These are phyloP conservation scores for Cynocephalus volans DNA, from an alignment of 2,113 vertebrate species.

Conservation along the genomic window DNA sequence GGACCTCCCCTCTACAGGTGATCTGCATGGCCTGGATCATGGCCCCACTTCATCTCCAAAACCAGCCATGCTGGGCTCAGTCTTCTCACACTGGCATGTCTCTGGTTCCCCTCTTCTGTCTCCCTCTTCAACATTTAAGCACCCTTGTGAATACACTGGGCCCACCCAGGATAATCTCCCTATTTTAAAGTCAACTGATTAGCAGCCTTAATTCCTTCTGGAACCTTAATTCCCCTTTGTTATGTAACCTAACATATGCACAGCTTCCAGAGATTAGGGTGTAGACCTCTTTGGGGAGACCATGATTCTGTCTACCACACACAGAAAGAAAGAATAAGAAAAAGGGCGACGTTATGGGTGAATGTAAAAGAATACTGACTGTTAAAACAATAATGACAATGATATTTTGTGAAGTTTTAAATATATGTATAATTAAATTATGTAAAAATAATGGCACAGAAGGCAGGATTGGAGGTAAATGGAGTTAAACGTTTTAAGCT, in stretches of 20 bases:
- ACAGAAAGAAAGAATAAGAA: neutral
- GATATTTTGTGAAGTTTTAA: neutral
- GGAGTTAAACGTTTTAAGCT: neutral
- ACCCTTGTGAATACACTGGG: rapidly evolving
- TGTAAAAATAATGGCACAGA: neutral
- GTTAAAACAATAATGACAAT: neutral
- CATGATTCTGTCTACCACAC: neutral
- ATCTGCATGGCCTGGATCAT: too few species aligned
- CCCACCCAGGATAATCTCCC: neutral
- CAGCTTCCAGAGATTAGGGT: neutral
- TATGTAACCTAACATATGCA: neutral
- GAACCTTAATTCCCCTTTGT: neutral
- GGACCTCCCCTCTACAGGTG: neutral
- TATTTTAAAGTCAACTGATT: neutral
- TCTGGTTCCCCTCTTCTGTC: neutral
- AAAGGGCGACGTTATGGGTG: neutral
- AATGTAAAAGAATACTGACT: neutral
- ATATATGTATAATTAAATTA: neutral
- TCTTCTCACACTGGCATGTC: neutral
- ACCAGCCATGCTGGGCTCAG: rapidly evolving
- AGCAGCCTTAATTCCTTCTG: neutral
- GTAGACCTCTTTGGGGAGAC: neutral
- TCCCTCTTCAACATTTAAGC: neutral
- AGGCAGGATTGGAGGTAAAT: neutral
- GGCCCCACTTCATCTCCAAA: rapidly evolving